Conservation (phyloP, 1,140 invertebrate genomes). For the Melitaea cinxia region DNA sequence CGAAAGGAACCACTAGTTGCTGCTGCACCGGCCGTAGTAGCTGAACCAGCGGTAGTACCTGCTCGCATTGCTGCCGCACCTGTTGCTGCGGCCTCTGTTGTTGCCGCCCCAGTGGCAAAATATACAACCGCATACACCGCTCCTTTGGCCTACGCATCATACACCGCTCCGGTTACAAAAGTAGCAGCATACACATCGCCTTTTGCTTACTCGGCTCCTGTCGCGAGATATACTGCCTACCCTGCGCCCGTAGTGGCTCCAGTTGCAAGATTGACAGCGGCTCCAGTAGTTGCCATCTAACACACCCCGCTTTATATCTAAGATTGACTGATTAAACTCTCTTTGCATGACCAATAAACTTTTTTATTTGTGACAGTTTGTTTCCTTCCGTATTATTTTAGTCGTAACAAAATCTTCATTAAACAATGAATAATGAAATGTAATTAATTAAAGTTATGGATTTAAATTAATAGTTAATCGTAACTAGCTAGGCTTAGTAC, state of each 20-base stretch:
- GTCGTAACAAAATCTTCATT: too few species aligned
- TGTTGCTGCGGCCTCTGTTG: constrained; percentile 44
- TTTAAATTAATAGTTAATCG: too few species aligned
- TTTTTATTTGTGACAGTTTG: constrained; percentile 36
- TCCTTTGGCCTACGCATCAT: constrained; percentile 39
- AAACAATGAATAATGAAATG: too few species aligned
- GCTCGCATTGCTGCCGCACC: constrained; percentile 37
- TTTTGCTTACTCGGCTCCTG: constrained; percentile 45
- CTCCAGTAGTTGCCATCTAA: constrained; percentile 59
- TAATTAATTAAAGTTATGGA: too few species aligned
- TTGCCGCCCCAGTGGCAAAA: constrained; percentile 45
- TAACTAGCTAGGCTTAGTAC: too few species aligned
- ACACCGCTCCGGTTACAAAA: constrained; percentile 34
- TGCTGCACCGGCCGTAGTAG: constrained; percentile 62
- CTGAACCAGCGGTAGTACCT: constrained; percentile 33
- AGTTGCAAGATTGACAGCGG: constrained; percentile 42
- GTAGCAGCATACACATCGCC: constrained; percentile 48
- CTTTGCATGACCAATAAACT: constrained; percentile 44
- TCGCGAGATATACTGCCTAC: constrained; percentile 44
- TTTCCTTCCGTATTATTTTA: neutral
- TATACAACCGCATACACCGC: constrained; percentile 46
- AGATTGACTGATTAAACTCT: constrained; percentile 40
- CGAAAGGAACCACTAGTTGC: constrained; percentile 71
- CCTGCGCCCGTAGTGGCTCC: constrained; percentile 21
- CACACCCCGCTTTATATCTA: constrained; percentile 31